Conservation (phyloP, 2,113 vertebrate species). For the Cyanistes caeruleus region DNA sequence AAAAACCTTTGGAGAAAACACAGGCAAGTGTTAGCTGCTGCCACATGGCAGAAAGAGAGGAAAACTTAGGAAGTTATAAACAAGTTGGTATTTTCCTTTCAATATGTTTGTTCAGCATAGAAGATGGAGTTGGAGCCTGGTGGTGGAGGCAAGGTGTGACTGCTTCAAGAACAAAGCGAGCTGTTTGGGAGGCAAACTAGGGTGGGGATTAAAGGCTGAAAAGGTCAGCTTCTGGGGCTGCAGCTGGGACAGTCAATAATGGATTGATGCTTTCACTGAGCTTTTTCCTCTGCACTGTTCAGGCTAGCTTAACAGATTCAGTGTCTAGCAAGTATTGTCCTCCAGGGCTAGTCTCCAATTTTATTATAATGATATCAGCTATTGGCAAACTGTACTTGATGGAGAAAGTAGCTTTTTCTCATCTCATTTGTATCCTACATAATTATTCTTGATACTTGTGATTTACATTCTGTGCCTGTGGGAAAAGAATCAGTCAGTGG, state of each 20-base stretch:
- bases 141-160: background rate
- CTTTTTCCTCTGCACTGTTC: background rate
- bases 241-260: background rate
- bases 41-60: background rate
- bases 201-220: background rate
- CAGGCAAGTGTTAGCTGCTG: background rate
- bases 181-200: background rate
- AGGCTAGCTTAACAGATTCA: background rate
- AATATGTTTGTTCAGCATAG: background rate
- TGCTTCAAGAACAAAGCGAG: background rate
- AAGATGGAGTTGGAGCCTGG: background rate
- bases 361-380: conserved; percentile 1
- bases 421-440: conserved; percentile 19
- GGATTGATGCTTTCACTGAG: background rate
- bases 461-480: conserved; percentile 9
- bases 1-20: background rate
- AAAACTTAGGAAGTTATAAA: background rate
- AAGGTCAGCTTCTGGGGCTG: background rate
- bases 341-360: background rate
- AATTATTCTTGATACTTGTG: conserved; percentile 13
- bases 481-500: background rate
- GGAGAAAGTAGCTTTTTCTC: background rate
- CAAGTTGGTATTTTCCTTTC: background rate
- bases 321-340: background rate
- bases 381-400: conserved; percentile 18